Percentiles rank a stretch among this genome's conserved stretches.
Conservation (phyloP, 2,888 invertebrate species). For the Candidula unifasciata region DNA sequence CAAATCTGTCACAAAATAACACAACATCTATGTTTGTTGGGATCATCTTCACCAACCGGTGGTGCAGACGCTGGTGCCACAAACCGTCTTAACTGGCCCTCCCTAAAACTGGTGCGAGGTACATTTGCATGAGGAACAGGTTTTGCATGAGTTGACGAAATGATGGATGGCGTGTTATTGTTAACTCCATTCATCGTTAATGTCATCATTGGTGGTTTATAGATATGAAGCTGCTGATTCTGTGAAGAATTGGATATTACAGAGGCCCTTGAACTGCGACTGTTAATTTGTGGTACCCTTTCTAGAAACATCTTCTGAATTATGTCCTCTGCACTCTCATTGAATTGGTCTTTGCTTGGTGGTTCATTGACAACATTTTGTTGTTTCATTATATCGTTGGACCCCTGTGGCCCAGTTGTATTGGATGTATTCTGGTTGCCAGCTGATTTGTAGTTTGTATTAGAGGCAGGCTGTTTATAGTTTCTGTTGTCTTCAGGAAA, state of each 20-base stretch:
- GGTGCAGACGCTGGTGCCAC: constrained; percentile 64
- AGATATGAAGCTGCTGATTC: constrained; percentile 4
- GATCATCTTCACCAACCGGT: constrained; percentile 67
- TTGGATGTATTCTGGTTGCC: background rate
- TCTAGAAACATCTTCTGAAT: constrained; percentile 69
- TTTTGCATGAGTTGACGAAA: constrained; percentile 16
- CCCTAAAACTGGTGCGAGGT: constrained; percentile 51
- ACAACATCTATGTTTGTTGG: constrained; percentile 68
- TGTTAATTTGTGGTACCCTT: constrained; percentile 56
- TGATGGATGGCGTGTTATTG: constrained; percentile 57
- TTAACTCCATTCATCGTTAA: constrained; percentile 64
- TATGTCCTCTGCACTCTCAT: constrained; percentile 61
- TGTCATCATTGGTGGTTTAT: constrained; percentile 54
- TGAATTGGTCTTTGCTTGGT: constrained; percentile 38
- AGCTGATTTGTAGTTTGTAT: background rate
- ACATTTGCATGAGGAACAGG: background rate
- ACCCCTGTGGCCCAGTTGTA: constrained; percentile 21
- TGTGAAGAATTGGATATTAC: constrained; percentile 15
- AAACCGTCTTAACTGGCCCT: constrained; percentile 64
- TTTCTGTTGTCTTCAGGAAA: background rate
- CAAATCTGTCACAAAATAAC: constrained; percentile 57
- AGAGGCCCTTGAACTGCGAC: constrained; percentile 45
- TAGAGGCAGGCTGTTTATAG: background rate
- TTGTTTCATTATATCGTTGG: constrained; percentile 45
- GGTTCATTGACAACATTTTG: constrained; percentile 44